Conservation (phyloP, 2,888 invertebrate species). For the Phanerotoma sp. region DNA sequence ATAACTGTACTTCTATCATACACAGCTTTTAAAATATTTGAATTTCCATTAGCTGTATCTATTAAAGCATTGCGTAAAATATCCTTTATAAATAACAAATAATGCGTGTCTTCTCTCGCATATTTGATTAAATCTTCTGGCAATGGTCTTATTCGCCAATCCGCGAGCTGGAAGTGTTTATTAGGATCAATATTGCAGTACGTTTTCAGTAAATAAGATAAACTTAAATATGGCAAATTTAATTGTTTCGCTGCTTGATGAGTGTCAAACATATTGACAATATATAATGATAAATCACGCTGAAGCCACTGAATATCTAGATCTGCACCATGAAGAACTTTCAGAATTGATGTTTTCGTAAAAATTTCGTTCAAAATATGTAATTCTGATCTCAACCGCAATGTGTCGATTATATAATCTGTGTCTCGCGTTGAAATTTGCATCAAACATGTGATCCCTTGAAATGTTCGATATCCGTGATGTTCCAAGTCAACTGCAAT, state of each 20-base stretch:
- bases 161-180: slow-evolving; percentile 88
- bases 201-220: slow-evolving; percentile 74
- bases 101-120: slow-evolving; percentile 94
- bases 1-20: slow-evolving; percentile 74
- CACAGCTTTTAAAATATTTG: slow-evolving; percentile 69
- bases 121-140: slow-evolving; percentile 79
- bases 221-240: slow-evolving; percentile 69
- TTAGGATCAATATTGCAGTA: slow-evolving; percentile 81
- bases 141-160: slow-evolving; percentile 68
- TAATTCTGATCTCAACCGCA: slow-evolving; percentile 80
- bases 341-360: slow-evolving; percentile 84
- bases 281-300: slow-evolving; percentile 89
- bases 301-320: slow-evolving; percentile 92
- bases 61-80: slow-evolving; percentile 74
- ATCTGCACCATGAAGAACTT: slow-evolving; percentile 94
- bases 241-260: slow-evolving; percentile 81
- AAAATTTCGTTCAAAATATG: slow-evolving; percentile 84
- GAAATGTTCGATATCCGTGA: slow-evolving; percentile 88
- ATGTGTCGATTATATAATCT: slow-evolving; percentile 90
- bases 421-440: slow-evolving; percentile 82
- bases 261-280: slow-evolving; percentile 98
- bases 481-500: slow-evolving; percentile 93
- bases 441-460: slow-evolving; percentile 93
- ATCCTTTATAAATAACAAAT: slow-evolving; percentile 86
- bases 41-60: slow-evolving; percentile 64